phyloP scores from a whole-genome alignment of 2,113 vertebrate genomes.

The Nymphicus hollandicus region DNA sequence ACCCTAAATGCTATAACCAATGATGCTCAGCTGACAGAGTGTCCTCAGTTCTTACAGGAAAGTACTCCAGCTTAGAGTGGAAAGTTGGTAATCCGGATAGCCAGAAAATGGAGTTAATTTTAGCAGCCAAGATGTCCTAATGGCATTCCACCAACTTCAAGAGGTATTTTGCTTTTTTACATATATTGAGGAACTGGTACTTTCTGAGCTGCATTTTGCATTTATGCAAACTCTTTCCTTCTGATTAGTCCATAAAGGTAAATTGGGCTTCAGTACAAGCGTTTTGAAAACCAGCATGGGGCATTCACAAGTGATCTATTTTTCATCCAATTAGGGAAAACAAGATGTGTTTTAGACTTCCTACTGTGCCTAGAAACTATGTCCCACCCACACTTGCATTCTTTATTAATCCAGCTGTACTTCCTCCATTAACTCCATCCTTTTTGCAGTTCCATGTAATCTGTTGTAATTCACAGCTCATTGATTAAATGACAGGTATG shows the following conservation, averaged over 20 bases:
- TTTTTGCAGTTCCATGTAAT: background rate
- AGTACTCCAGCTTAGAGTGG: background rate
- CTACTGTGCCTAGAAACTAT: background rate
- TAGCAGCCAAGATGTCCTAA: background rate
- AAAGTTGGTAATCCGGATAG: background rate
- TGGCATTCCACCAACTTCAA: background rate
- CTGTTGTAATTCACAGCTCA: background rate
- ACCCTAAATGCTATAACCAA: background rate
- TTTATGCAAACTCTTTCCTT: background rate
- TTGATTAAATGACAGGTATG: background rate
- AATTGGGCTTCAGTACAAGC: slow-evolving; percentile 3
- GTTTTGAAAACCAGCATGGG: slow-evolving; percentile 34
- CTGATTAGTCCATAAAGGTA: slow-evolving; percentile 27
- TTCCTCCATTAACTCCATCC: background rate
- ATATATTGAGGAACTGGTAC: background rate
- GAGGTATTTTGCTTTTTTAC: background rate
- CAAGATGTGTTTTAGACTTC: background rate
- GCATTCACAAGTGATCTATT: background rate
- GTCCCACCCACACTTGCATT: background rate
- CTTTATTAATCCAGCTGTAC: background rate
- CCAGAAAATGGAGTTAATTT: background rate
- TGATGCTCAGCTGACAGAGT: background rate
- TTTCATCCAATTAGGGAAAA: slow-evolving; percentile 46
- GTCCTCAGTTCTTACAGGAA: background rate
- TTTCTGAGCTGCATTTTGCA: background rate